Percentiles rank a stretch among this genome's conserved stretches.
These are phyloP conservation scores for Neosilurus mollespiculum DNA, from an alignment of 2,797 vertebrate species.

Conservation along the genomic window DNA sequence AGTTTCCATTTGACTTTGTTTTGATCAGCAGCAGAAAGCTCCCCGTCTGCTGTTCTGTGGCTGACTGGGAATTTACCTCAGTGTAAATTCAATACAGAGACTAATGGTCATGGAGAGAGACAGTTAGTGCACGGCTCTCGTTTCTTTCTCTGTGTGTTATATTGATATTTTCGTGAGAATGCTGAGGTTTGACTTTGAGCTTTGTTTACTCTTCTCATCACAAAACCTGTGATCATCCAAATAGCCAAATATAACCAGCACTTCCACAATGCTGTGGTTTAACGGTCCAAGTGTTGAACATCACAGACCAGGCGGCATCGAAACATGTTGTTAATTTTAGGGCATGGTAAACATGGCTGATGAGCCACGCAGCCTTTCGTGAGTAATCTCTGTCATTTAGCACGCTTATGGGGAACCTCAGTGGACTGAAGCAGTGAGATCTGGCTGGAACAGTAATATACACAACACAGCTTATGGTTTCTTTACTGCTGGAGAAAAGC, in stretches of 20 bases:
- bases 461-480: constrained; percentile 62
- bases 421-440: constrained; percentile 50
- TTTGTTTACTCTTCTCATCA: constrained; percentile 32
- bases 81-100: constrained; percentile 26
- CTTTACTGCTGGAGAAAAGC: constrained; percentile 55
- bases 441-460: constrained; percentile 44
- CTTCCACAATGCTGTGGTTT: constrained; percentile 31
- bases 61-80: not conserved
- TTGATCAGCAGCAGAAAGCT: not conserved
- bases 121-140: not conserved
- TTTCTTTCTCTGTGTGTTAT: not conserved
- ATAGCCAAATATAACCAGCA: constrained; percentile 46
- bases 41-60: not conserved
- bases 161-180: constrained; percentile 5
- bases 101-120: constrained; percentile 18
- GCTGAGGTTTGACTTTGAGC: constrained; percentile 1
- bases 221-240: constrained; percentile 42
- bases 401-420: constrained; percentile 60
- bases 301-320: constrained; percentile 46
- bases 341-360: constrained; percentile 60
- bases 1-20: not conserved
- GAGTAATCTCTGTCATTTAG: constrained; percentile 60
- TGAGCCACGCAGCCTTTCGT: constrained; percentile 59
- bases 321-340: constrained; percentile 59
- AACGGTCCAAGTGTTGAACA: constrained; percentile 50